phyloP scores from a whole-genome alignment of 2,888 invertebrate species.

The Temnothorax unifasciatus region DNA sequence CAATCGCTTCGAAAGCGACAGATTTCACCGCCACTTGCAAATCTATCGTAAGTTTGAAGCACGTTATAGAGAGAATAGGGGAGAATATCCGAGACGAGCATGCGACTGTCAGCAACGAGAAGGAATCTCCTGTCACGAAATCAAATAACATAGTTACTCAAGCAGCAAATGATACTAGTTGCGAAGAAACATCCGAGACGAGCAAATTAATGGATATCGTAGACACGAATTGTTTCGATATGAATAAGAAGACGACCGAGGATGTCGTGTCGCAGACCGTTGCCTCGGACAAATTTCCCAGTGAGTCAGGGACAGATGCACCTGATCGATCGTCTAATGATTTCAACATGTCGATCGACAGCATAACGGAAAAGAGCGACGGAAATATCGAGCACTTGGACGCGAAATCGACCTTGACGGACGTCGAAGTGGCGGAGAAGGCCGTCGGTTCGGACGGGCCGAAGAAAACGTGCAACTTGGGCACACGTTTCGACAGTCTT shows the following conservation, averaged over 20 bases:
- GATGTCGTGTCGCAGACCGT: conserved; percentile 17
- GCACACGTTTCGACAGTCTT: conserved; percentile 80
- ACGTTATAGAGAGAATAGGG: conserved; percentile 80
- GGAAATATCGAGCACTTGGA: conserved; percentile 8
- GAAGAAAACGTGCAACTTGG: conserved; percentile 80
- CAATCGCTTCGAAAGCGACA: not conserved
- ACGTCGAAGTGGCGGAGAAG: conserved; percentile 69
- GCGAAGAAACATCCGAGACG: conserved; percentile 41
- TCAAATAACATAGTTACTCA: conserved; percentile 26
- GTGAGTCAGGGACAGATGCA: conserved; percentile 46
- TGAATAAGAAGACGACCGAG: conserved; percentile 41
- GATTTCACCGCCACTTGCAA: conserved; percentile 79
- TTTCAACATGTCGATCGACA: conserved; percentile 60
- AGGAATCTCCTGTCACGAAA: conserved; percentile 16
- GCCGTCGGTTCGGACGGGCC: conserved; percentile 65
- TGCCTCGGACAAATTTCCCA: conserved; percentile 38
- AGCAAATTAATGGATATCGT: conserved; percentile 39
- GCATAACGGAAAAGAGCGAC: conserved; percentile 49
- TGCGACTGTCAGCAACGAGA: conserved; percentile 20
- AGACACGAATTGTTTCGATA: conserved; percentile 40
- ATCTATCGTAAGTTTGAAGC: conserved; percentile 81
- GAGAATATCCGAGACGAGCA: conserved; percentile 64
- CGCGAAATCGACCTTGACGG: conserved; percentile 62
- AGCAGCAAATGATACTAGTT: not conserved
- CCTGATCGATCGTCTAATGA: conserved; percentile 54